Evolutionary conservation across 1,140 invertebrate species (phyloP).

Genomic region (Melipona quadrifasciata): DNA sequence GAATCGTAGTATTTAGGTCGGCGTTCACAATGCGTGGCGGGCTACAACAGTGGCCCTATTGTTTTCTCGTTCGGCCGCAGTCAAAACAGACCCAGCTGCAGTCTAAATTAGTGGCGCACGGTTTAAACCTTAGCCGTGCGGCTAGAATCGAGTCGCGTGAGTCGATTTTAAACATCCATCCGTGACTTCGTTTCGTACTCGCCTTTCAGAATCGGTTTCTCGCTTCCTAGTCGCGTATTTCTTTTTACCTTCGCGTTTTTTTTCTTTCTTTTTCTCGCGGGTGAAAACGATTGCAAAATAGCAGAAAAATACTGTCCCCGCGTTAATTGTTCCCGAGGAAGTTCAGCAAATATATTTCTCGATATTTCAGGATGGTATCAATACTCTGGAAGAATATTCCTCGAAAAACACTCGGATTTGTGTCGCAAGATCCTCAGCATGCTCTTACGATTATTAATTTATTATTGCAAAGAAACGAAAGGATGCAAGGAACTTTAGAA

Average conservation of each 20-base stretch:
- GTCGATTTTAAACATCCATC: slow-evolving; percentile 17
- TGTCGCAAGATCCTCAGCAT: no score
- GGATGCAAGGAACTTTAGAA: no score
- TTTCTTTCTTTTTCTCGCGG: background rate
- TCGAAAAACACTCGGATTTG: no score
- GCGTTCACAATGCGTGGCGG: slow-evolving; percentile 26
- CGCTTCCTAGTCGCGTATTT: background rate
- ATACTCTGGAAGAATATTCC: no score
- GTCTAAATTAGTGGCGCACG: slow-evolving; percentile 36
- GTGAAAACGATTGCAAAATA: no score
- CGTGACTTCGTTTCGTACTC: background rate
- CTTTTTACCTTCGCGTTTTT: no score
- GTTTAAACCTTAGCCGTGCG: background rate
- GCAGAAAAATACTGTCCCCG: no score
- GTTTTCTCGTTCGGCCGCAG: slow-evolving; percentile 18
- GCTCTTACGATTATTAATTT: no score
- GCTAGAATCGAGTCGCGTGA: slow-evolving; percentile 9
- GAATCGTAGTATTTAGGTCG: slow-evolving; percentile 43
- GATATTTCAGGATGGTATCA: no score
- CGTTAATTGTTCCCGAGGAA: no score
- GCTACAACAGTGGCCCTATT: slow-evolving; percentile 38
- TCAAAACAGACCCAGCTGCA: slow-evolving; percentile 35
- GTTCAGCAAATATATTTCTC: no score
- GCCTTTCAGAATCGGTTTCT: background rate
- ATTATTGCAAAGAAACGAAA: no score